These are phyloP conservation scores for Origma solitaria DNA, from an alignment of 2,113 vertebrate genomes.

Conservation along the genomic window DNA sequence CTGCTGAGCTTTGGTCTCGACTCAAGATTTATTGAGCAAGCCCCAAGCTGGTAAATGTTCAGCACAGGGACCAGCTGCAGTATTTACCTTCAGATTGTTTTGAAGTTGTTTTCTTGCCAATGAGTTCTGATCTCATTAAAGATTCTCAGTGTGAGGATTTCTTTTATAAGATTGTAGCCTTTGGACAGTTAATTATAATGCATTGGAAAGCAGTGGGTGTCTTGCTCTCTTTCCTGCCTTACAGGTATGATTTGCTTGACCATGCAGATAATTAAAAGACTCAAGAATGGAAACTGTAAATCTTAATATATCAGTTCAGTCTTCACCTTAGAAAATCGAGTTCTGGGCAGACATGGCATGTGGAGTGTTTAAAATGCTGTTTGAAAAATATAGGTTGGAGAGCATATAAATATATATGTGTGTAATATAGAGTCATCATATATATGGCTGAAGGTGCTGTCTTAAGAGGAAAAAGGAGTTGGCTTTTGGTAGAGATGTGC, in stretches of 20 bases:
- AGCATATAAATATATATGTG: neutral
- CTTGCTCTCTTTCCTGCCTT: neutral
- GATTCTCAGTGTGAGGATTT: neutral
- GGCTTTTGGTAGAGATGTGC: neutral
- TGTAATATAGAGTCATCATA: fast-evolving
- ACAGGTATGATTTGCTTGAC: neutral
- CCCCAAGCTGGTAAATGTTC: neutral
- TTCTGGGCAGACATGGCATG: neutral
- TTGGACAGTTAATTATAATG: neutral
- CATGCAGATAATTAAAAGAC: neutral
- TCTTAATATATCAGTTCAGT: neutral
- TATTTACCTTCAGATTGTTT: neutral
- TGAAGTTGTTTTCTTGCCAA: neutral
- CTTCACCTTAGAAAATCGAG: neutral
- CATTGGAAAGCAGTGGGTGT: neutral
- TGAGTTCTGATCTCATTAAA: neutral
- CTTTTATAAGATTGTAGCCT: neutral
- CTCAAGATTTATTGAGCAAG: neutral
- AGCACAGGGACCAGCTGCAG: neutral
- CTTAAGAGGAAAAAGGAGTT: neutral
- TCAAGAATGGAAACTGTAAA: neutral
- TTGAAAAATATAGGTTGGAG: neutral
- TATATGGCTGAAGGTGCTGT: neutral
- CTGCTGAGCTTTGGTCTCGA: neutral
- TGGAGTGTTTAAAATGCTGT: neutral